phyloP scores from a whole-genome alignment of 2,113 vertebrate genomes.

The Micromys minutus region DNA sequence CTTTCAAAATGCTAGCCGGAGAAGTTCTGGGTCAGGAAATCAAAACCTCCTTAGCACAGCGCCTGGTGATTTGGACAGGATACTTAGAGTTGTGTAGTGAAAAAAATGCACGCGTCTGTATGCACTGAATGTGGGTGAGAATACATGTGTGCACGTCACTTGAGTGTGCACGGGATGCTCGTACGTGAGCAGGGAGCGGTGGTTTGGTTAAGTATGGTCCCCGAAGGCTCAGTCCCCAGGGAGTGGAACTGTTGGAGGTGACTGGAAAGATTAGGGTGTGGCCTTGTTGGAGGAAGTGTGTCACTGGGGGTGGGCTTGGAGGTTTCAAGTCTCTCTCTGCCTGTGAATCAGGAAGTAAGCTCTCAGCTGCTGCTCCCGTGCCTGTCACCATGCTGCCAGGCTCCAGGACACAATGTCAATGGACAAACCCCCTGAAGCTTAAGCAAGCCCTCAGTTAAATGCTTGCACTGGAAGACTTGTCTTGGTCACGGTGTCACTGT shows the following conservation, averaged over 20 bases:
- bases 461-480: background rate
- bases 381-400: background rate
- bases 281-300: background rate
- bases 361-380: background rate
- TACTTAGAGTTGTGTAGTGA: background rate
- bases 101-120: background rate
- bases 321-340: background rate
- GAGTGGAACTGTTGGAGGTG: background rate
- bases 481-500: background rate
- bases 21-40: background rate
- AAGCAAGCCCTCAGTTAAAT: background rate
- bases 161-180: no score
- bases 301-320: background rate
- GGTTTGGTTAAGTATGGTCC: background rate
- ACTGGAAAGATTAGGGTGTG: background rate
- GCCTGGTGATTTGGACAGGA: accelerated
- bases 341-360: background rate
- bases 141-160: background rate
- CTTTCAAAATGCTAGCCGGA: background rate
- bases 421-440: background rate
- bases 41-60: accelerated
- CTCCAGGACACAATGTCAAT: no score
- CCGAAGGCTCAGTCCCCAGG: background rate
- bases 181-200: background rate
- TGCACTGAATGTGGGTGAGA: background rate